Evolutionary conservation across 1,140 invertebrate genomes (phyloP), one percentile per base, ranked within the genome.

Genomic region (Nasonia longicornis): DNA sequence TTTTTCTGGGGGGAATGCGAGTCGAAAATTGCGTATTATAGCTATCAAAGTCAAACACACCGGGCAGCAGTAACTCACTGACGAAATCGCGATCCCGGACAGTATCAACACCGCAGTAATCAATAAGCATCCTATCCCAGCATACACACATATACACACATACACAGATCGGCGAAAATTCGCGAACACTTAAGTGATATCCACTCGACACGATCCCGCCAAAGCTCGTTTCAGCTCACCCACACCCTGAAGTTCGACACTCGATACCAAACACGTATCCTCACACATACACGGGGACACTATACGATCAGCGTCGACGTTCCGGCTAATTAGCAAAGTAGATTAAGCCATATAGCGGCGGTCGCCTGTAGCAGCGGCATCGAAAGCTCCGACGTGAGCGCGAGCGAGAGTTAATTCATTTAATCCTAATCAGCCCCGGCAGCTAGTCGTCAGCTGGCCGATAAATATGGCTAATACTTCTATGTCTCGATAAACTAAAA

Each of bases 251-350:
- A 52, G 12, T 58, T n/a, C 52, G 20, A 58, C 4, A 58, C 20
- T n/a, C 52, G 52, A 58, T 58, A 58, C 45, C 45, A 48, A 48
- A 48, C 45, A 10, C 20, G 0, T 22, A 45, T 45, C n/a, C 42
- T 10, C 10, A 48, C 45, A 10, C 45, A 14, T 48, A 14, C 14
- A 48, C 12, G 8, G 45, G 12, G 52, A 42, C 38, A 8, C 6
- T 42, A 42, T 42, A 42, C 38, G 2, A 42, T 42, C 52, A n/a
- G 20, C 16, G 73, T 58, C 16, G 29, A 63, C 48, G 35, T 67
- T 77, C n/a, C 63, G 12, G 35, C 58, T 45, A 77, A 77, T 77
- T 77, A 77, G 63, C 35, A 67, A 77, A 77, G 35, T n/a, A 67
- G 11, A 66, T 77, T 58, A 58, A 58, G 52, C 52, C 52, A 58